Conservation (phyloP, 2,113 vertebrate species). For the Mungos mungo region DNA sequence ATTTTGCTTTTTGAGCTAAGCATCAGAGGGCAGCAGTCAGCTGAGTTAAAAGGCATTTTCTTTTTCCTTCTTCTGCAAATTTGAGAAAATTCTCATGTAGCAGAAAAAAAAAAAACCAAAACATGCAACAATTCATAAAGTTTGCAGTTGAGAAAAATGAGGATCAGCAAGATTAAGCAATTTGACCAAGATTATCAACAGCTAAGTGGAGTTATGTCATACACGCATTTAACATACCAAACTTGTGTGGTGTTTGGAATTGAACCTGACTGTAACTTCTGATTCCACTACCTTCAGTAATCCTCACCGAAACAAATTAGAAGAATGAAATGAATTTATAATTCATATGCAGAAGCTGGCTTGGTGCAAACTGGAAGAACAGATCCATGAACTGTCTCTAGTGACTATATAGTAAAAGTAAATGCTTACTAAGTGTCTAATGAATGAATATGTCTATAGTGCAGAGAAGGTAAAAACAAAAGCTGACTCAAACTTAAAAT, state of each 20-base stretch:
- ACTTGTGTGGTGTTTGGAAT: not conserved
- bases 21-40: slow-evolving; percentile 45
- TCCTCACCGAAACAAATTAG: slow-evolving; percentile 22
- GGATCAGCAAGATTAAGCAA: slow-evolving; percentile 51
- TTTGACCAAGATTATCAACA: slow-evolving; percentile 20
- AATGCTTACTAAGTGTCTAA: not conserved
- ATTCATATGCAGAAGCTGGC: not conserved
- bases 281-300: not conserved
- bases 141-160: slow-evolving; percentile 37
- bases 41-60: slow-evolving; percentile 20
- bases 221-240: not conserved
- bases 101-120: not conserved
- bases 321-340: not conserved
- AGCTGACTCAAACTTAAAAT: not conserved
- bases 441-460: not conserved
- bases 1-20: slow-evolving; percentile 62
- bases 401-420: not conserved
- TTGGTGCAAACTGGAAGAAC: not conserved
- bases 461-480: not conserved
- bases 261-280: not conserved
- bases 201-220: not conserved
- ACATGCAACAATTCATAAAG: slow-evolving; percentile 31
- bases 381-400: not conserved
- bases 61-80: slow-evolving; percentile 38
- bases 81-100: slow-evolving; percentile 45